These are phyloP conservation scores for Sebastes paucispinis DNA, from an alignment of 2,797 vertebrate species.

Conservation along the genomic window DNA sequence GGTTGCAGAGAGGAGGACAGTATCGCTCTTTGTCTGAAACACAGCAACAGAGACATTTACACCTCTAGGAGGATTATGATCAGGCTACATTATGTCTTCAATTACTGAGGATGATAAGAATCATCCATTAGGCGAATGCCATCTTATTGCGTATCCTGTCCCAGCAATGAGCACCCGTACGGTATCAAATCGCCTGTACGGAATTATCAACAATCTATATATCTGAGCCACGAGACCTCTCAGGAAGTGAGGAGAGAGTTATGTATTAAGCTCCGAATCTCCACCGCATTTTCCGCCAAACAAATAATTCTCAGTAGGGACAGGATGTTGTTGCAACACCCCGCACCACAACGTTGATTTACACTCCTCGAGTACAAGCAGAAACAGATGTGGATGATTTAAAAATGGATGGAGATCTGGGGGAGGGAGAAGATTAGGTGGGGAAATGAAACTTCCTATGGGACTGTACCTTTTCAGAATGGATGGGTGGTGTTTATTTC, in stretches of 20 bases:
- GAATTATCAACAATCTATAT: slow-evolving; percentile 53
- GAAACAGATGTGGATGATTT: slow-evolving; percentile 62
- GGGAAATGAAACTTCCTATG: slow-evolving; percentile 12
- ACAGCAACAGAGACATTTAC: slow-evolving; percentile 66
- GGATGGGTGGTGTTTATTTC: slow-evolving; percentile 25
- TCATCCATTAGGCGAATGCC: slow-evolving; percentile 59
- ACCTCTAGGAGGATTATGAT: slow-evolving; percentile 53
- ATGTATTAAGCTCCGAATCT: slow-evolving; percentile 43
- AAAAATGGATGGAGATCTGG: slow-evolving; percentile 42
- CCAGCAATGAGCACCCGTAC: slow-evolving; percentile 10
- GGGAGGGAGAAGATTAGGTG: background rate
- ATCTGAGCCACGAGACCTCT: slow-evolving; percentile 49
- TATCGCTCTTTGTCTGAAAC: slow-evolving; percentile 35
- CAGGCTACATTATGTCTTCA: slow-evolving; percentile 58
- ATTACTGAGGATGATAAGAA: slow-evolving; percentile 63
- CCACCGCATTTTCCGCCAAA: slow-evolving; percentile 55
- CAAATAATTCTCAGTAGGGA: slow-evolving; percentile 61
- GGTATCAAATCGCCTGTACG: slow-evolving; percentile 2
- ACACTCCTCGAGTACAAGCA: slow-evolving; percentile 42
- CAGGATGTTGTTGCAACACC: slow-evolving; percentile 80
- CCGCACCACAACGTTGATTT: slow-evolving; percentile 53
- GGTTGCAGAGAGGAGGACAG: slow-evolving; percentile 14
- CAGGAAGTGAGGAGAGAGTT: slow-evolving; percentile 59
- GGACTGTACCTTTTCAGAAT: slow-evolving; percentile 17
- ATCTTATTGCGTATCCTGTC: slow-evolving; percentile 57